These are phyloP conservation scores for Megaustenia siamemsis DNA, from an alignment of 2,888 invertebrate genomes.

Conservation along the genomic window DNA sequence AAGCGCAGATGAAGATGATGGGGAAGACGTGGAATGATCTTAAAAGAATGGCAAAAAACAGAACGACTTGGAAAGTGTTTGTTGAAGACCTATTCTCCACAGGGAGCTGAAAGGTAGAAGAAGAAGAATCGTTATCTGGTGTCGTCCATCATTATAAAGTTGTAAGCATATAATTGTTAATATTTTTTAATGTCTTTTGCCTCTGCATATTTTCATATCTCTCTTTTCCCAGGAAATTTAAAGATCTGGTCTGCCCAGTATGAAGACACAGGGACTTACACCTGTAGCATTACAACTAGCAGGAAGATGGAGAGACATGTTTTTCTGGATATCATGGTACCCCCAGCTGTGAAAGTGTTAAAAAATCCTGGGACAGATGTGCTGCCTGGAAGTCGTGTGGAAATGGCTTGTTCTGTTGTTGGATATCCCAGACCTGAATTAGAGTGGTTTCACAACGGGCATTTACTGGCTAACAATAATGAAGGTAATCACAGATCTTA, in stretches of 20 bases:
- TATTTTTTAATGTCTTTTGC: too few species aligned
- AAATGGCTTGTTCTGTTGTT: conserved; percentile 31
- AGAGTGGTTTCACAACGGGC: conserved; percentile 55
- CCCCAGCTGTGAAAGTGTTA: conserved; percentile 30
- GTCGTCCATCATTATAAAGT: too few species aligned
- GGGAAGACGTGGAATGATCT: too few species aligned
- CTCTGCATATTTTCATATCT: background rate
- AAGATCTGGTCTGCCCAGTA: conserved; percentile 9
- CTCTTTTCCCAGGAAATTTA: conserved; percentile 46
- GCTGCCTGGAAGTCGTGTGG: conserved; percentile 28
- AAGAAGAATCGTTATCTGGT: too few species aligned
- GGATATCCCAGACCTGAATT: conserved; percentile 46
- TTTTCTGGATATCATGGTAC: conserved; percentile 41
- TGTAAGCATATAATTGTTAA: too few species aligned
- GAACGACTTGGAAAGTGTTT: too few species aligned
- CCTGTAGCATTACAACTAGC: conserved; percentile 28
- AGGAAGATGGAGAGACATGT: conserved; percentile 18
- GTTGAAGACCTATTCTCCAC: too few species aligned
- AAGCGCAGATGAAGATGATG: too few species aligned
- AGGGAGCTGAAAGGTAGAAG: too few species aligned
- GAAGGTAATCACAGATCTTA: background rate
- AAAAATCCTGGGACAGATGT: background rate
- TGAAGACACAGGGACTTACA: conserved; percentile 51
- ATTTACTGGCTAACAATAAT: background rate
- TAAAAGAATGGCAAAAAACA: too few species aligned